These are phyloP conservation scores for Psephotus haematonotus DNA, from an alignment of 2,113 vertebrate genomes.

Conservation along the genomic window DNA sequence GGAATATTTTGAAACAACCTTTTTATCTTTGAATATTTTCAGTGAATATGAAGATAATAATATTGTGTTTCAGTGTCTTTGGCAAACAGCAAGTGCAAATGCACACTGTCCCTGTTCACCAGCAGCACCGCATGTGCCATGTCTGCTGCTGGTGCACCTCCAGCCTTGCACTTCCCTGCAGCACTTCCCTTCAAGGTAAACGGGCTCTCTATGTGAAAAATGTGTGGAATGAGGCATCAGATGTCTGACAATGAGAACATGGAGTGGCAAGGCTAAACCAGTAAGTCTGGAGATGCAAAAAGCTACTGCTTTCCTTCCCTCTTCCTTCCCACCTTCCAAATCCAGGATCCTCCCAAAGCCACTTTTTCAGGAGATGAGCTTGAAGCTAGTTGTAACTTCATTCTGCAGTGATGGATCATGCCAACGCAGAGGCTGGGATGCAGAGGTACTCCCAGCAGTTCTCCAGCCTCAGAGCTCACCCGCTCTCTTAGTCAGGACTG, in stretches of 20 bases:
- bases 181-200: not conserved
- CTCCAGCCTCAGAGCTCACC: not conserved
- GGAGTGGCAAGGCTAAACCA: not conserved
- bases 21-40: not conserved
- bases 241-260: not conserved
- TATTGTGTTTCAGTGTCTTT: no score
- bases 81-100: fast-evolving
- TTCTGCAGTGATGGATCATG: not conserved
- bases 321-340: not conserved
- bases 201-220: fast-evolving
- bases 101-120: not conserved
- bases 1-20: not conserved
- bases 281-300: not conserved
- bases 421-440: not conserved
- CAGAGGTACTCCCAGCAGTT: not conserved
- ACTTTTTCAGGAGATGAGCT: not conserved
- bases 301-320: not conserved
- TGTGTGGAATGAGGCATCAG: not conserved
- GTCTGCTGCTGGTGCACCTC: not conserved
- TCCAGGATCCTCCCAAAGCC: not conserved
- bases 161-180: not conserved
- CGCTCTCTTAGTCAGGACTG: fast-evolving
- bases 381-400: no score
- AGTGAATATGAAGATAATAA: not conserved
- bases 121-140: not conserved